These are phyloP conservation scores for Bellardia bayeri DNA, from an alignment of 2,888 invertebrate species.

Conservation along the genomic window DNA sequence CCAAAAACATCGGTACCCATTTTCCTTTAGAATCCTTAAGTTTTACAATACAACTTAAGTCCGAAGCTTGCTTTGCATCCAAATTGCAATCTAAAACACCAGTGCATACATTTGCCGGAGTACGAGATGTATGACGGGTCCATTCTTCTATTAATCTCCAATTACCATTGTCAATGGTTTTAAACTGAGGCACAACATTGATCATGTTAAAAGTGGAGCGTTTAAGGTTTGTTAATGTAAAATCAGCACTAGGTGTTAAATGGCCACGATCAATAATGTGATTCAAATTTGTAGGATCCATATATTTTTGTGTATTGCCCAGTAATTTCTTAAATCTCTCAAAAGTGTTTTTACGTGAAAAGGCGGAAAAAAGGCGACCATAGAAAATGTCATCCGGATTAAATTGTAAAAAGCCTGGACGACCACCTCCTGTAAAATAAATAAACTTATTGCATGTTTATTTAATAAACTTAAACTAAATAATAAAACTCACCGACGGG, in stretches of 20 bases:
- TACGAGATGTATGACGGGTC: slow-evolving; percentile 79
- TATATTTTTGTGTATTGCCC: slow-evolving; percentile 4
- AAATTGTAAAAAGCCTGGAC: slow-evolving; percentile 29
- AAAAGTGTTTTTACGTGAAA: slow-evolving; percentile 65
- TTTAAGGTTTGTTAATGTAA: slow-evolving; percentile 83
- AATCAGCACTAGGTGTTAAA: slow-evolving; percentile 84
- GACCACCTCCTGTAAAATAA: slow-evolving; percentile 8
- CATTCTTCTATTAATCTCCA: slow-evolving; percentile 85
- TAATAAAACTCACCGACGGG: slow-evolving; percentile 39
- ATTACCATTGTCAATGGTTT: slow-evolving; percentile 85
- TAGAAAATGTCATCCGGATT: slow-evolving; percentile 75
- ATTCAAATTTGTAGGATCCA: background rate
- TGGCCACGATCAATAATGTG: slow-evolving; percentile 83
- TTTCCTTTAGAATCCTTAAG: background rate
- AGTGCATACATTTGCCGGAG: slow-evolving; percentile 75
- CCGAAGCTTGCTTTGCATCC: background rate
- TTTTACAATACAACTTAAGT: slow-evolving; percentile 45
- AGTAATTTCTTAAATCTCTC: slow-evolving; percentile 40
- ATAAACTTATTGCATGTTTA: background rate
- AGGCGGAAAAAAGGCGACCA: slow-evolving; percentile 73
- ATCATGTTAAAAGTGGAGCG: slow-evolving; percentile 85
- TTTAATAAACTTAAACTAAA: background rate
- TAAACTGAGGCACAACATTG: slow-evolving; percentile 85
- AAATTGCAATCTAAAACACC: slow-evolving; percentile 59
- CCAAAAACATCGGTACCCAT: slow-evolving; percentile 56